Evolutionary conservation across 2,888 invertebrate species (phyloP), one percentile per base, ranked within the genome.

Genomic region (Trissonchulus sp.): DNA sequence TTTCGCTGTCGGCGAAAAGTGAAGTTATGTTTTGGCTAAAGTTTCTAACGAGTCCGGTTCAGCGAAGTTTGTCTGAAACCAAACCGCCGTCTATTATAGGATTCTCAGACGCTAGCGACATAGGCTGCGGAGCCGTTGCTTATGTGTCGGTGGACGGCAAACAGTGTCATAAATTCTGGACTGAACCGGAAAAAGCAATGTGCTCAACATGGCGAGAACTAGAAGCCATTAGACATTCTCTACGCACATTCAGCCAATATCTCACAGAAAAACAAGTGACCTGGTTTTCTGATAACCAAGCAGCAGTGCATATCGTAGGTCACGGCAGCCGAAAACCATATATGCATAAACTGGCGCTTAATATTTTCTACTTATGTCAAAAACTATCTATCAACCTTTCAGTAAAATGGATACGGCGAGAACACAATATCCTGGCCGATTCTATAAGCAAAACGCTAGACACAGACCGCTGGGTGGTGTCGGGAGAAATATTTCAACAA

Each of bases 231-330:
- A 3, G 62, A 3, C 8, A 18, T 18, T 23, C 38, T 30, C 23
- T 72, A 18, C 2, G 8, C 15, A 30, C n/a, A 8, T 48, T 72
- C 31, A 15, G 38, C 2, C 15, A 15, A 31, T n/a, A 33, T 18
- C 18, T 68, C 30, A 33, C 31, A 18, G 69, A 34, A 15, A 28
- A n/a, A 3, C 2, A 28, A 33, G n/a, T 68, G 2, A n/a, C 33
- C 15, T 68, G 69, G 69, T 18, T 33, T n/a, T 30, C 69, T 68
- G 69, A 68, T n/a, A 68, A 68, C 33, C 69, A 68, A 33, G 69
- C 69, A 15, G 69, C 48, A 15, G 48, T 48, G 23, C 8, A 48
- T 15, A 48, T 48, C 23, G 48, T 23, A 48, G 48, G 8, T 48
- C 48, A 48, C 15, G 65, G 65, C 65, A 65, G 65, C 34, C 8